Conservation (phyloP, 2,113 vertebrate species). For the Chiloscyllium plagiosum region DNA sequence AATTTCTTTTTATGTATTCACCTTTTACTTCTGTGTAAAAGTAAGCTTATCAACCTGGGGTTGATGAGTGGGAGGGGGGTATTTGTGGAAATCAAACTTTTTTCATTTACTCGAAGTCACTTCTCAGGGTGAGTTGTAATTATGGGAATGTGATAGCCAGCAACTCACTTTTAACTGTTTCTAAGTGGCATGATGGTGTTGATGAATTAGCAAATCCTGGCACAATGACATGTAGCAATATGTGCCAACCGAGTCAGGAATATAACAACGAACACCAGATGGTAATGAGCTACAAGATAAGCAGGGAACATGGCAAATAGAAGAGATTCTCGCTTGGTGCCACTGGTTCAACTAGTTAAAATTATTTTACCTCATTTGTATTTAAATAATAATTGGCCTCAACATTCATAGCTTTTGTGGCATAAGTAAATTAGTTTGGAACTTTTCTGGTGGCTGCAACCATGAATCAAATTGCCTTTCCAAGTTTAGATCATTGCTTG, state of each 20-base stretch:
- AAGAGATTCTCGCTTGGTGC: not conserved
- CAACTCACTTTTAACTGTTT: not conserved
- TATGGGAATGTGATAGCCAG: not conserved
- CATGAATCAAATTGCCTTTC: not conserved
- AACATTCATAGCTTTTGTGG: not conserved
- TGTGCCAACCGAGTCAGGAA: not conserved
- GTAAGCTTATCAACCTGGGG: not conserved
- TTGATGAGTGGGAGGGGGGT: not conserved
- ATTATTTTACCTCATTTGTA: not conserved
- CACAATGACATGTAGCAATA: not conserved
- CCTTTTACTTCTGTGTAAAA: slow-evolving; percentile 6
- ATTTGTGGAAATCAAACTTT: not conserved
- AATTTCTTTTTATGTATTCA: not conserved
- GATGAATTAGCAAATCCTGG: not conserved
- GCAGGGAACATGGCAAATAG: not conserved
- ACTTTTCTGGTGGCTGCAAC: not conserved
- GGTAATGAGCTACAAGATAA: slow-evolving; percentile 7
- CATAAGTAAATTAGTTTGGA: not conserved
- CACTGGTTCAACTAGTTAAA: not conserved
- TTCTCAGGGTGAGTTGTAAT: not conserved
- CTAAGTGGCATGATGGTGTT: slow-evolving; percentile 9
- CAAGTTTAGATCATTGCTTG: slow-evolving; percentile 9
- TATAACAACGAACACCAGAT: slow-evolving; percentile 12
- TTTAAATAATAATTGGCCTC: slow-evolving; percentile 16
- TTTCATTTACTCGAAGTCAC: not conserved